Evolutionary conservation across 2,797 vertebrate species (phyloP), one percentile per base, ranked within the genome.

Genomic region (Hoplostethus mediterraneus): DNA sequence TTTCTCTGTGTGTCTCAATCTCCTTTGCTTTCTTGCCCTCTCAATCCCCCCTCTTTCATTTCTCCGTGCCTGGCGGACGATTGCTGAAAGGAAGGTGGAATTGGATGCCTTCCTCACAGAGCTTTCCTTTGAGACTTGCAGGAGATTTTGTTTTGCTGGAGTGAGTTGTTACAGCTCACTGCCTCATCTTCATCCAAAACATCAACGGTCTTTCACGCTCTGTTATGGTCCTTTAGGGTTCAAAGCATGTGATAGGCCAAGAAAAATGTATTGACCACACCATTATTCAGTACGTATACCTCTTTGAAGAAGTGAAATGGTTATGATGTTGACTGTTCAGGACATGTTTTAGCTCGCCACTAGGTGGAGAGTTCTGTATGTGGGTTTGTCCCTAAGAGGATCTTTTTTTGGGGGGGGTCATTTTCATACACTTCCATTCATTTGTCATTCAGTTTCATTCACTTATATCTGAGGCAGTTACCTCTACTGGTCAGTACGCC

Each of bases 51-150:
- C 76, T 63, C 79, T 88, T 89, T 86, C 86, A 84, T 83, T 89
- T 76, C 63, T 60, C 66, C 17, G 49, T 75, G 81, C 74, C 84
- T 75, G 79, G 74, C 30, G 31, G 83, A 82, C 63, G 63, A 81
- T 70, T 38, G 87, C 86, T 90, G 85, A 89, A 90, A 88, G 84
- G 73, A 77, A 87, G 84, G 84, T 87, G 87, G 83, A 92, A 92
- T 87, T 91, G 90, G 89, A 88, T 89, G 84, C 77, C 81, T 90
- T 75, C 80, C 73, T 89, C 59, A 33, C 60, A 72, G 65, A 69
- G 83, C 78, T 85, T 83, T 77, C 82, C 82, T 86, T 85, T 89
- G 86, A 92, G 89, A 87, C 80, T 84, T 60, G 65, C 68, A 38
- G 72, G 63, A 84, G 81, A 90, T 88, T 89, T 88, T 79, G 73